Conservation (phyloP, 2,113 vertebrate genomes). For the Notechis scutatus region DNA sequence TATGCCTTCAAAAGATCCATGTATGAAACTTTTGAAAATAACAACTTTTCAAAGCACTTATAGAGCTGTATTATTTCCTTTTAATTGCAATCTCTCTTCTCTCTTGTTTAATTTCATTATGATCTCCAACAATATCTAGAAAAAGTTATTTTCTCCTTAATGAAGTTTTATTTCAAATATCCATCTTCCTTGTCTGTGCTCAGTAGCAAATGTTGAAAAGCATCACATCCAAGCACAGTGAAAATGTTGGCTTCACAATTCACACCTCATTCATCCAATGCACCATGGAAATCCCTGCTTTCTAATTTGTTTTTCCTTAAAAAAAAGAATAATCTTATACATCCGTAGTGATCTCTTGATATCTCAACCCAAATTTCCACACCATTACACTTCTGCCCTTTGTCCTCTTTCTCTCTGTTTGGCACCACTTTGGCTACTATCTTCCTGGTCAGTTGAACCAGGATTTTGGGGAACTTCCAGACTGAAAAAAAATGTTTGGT, state of each 20-base stretch:
- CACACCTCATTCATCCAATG: not conserved
- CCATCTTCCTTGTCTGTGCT: not conserved
- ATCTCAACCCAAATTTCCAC: not conserved
- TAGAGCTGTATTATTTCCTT: not conserved
- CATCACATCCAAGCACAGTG: not conserved
- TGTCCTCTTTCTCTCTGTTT: not conserved
- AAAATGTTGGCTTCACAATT: not conserved
- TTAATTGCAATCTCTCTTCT: not conserved
- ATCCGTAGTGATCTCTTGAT: not conserved
- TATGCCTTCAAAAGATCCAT: not conserved
- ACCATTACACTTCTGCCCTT: not conserved
- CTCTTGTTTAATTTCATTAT: not conserved
- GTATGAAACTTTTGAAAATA: not conserved
- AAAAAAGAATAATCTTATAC: not conserved
- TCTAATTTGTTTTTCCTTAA: not conserved
- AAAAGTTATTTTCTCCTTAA: not conserved
- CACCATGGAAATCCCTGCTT: not conserved
- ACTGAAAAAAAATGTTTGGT: not conserved
- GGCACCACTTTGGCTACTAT: not conserved
- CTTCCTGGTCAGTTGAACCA: not conserved
- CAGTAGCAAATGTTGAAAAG: not conserved
- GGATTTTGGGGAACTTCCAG: not conserved
- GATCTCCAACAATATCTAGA: not conserved
- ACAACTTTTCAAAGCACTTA: constrained; percentile 7
- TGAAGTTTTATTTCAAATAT: not conserved